Evolutionary conservation across 2,797 vertebrate genomes (phyloP).

Genomic region (Propithecus perrieri): DNA sequence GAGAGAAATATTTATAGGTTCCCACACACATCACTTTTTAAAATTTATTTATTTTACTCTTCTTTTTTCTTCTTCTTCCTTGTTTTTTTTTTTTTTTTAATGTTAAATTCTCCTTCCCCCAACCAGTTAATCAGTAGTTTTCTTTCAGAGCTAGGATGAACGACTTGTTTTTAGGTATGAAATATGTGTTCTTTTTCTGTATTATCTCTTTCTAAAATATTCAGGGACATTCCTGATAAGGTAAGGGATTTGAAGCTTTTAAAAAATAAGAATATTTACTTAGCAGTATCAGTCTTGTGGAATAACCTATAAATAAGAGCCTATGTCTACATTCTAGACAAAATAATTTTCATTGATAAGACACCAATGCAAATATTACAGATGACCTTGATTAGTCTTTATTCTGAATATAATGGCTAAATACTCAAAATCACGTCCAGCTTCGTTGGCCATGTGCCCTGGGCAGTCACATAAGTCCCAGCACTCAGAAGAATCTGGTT

Average conservation of each 20-base stretch:
- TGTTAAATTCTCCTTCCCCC: neutral
- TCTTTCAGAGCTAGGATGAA: neutral
- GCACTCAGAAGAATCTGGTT: neutral
- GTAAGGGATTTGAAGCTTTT: neutral
- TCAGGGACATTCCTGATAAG: neutral
- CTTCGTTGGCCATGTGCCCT: neutral
- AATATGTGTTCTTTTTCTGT: neutral
- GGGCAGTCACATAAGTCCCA: neutral
- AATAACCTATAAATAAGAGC: neutral
- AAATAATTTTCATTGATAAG: neutral
- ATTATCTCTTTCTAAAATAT: neutral
- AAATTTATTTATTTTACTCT: neutral
- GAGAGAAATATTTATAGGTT: neutral
- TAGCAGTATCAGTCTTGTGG: neutral
- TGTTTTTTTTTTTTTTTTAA: neutral
- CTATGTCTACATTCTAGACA: neutral
- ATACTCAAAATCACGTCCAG: neutral
- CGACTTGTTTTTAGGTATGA: neutral
- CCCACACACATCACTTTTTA: neutral
- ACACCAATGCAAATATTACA: neutral
- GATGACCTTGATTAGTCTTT: neutral
- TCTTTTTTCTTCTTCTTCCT: neutral
- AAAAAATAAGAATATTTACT: neutral
- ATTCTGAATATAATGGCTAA: neutral
- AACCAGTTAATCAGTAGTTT: neutral